A percentile compares a stretch with the other conserved stretches of the same genome.
These are phyloP conservation scores for Drosophila maculinotata DNA, from an alignment of 2,888 invertebrate genomes.

Conservation along the genomic window DNA sequence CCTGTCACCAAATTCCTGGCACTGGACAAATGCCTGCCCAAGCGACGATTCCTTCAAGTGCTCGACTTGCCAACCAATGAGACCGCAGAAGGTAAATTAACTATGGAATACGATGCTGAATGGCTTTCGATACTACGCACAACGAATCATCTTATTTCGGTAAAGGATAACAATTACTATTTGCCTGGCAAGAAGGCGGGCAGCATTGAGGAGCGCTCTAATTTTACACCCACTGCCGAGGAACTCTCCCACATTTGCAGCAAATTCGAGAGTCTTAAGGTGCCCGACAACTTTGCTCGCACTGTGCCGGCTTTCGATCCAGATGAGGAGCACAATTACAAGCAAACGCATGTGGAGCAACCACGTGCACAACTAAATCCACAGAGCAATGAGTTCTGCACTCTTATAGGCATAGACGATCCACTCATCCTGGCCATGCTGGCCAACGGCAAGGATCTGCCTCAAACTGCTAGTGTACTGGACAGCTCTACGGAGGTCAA, in stretches of 20 bases:
- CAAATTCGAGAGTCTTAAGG: constrained; percentile 89
- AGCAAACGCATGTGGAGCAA: constrained; percentile 83
- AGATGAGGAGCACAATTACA: constrained; percentile 69
- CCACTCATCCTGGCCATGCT: constrained; percentile 89
- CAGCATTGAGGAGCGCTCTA: constrained; percentile 86
- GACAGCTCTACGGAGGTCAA: constrained; percentile 28
- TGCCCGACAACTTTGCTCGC: constrained; percentile 92
- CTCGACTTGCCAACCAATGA: constrained; percentile 85
- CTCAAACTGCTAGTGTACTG: constrained; percentile 67
- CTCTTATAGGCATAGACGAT: constrained; percentile 91
- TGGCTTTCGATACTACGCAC: constrained; percentile 95
- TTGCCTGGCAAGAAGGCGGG: constrained; percentile 92
- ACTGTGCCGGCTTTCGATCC: constrained; percentile 89
- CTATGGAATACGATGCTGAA: constrained; percentile 92
- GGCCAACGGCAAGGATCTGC: constrained; percentile 85
- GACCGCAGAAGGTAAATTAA: constrained; percentile 37
- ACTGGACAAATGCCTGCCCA: constrained; percentile 98
- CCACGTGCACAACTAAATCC: constrained; percentile 88
- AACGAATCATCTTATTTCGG: constrained; percentile 94
- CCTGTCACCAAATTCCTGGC: constrained; percentile 93
- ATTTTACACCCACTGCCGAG: constrained; percentile 88
- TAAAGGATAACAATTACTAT: constrained; percentile 89
- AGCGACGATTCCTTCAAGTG: constrained; percentile 94
- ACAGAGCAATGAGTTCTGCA: constrained; percentile 90
- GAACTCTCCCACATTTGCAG: constrained; percentile 89